Evolutionary conservation across 2,113 vertebrate species (phyloP).

Genomic region (Jacana jacana): DNA sequence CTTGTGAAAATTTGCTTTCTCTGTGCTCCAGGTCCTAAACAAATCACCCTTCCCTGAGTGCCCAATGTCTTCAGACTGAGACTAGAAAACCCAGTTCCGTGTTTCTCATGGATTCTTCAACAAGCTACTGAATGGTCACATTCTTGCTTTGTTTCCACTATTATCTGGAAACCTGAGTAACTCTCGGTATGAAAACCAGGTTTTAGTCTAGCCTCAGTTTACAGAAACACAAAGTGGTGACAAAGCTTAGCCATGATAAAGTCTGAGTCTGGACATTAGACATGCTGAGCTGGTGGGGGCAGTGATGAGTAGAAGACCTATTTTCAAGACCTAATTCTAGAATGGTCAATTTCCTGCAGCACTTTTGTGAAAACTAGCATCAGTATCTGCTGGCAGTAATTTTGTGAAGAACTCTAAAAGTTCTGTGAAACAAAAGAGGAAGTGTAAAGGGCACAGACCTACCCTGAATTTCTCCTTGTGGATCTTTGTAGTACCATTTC

Average conservation of each 20-base stretch:
- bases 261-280: neutral
- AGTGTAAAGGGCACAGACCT: constrained; percentile 57
- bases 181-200: neutral
- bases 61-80: fast-evolving
- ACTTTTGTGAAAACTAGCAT: neutral
- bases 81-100: neutral
- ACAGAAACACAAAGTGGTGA: neutral
- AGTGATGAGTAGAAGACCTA: neutral
- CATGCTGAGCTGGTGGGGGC: neutral
- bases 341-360: neutral
- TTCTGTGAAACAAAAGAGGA: constrained; percentile 41
- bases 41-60: neutral
- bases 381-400: neutral
- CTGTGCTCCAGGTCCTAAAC: neutral
- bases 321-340: neutral
- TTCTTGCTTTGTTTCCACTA: neutral
- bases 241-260: neutral
- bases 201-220: neutral
- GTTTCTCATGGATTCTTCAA: neutral
- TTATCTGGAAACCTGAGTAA: neutral
- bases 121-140: neutral
- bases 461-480: constrained; percentile 99
- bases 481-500: constrained; percentile 99
- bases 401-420: neutral
- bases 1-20: neutral